Evolutionary conservation across 2,888 invertebrate genomes (phyloP).

Genomic region (Pseudococcus jackbeardsleyi): DNA sequence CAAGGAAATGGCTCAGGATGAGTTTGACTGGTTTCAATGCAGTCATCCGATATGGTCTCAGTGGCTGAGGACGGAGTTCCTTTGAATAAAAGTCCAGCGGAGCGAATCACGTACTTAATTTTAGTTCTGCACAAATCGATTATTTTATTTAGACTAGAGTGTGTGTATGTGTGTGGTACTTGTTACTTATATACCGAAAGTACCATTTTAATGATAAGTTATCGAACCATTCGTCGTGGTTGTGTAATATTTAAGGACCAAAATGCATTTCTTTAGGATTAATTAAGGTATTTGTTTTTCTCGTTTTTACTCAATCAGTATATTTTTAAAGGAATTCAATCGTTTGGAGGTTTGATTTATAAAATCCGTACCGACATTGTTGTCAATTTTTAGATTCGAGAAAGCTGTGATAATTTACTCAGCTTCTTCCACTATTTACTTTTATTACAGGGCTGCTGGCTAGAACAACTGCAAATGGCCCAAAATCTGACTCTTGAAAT

Average conservation of each 20-base stretch:
- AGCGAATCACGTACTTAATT: not conserved
- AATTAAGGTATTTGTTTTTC: not conserved
- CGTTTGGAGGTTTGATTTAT: not conserved
- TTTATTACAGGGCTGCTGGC: too few species aligned
- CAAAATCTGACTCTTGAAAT: too few species aligned
- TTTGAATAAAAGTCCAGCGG: not conserved
- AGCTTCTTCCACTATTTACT: not conserved
- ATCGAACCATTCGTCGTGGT: not conserved
- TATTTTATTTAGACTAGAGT: constrained; percentile 11
- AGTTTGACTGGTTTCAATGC: constrained; percentile 63
- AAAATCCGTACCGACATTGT: not conserved
- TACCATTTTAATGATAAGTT: not conserved
- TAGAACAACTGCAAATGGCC: too few species aligned
- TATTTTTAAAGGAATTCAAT: not conserved
- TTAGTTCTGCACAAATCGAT: constrained; percentile 31
- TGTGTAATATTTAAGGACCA: constrained; percentile 15
- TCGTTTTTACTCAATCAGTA: not conserved
- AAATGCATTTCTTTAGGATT: constrained; percentile 25
- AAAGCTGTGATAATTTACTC: not conserved
- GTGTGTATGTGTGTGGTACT: not conserved
- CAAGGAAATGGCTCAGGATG: constrained; percentile 58
- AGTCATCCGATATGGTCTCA: constrained; percentile 63
- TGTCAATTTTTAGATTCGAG: constrained; percentile 29
- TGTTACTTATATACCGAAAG: not conserved
- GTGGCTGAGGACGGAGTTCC: constrained; percentile 62